These are phyloP conservation scores for Lasioglossum morio DNA, from an alignment of 2,888 invertebrate genomes.

Conservation along the genomic window DNA sequence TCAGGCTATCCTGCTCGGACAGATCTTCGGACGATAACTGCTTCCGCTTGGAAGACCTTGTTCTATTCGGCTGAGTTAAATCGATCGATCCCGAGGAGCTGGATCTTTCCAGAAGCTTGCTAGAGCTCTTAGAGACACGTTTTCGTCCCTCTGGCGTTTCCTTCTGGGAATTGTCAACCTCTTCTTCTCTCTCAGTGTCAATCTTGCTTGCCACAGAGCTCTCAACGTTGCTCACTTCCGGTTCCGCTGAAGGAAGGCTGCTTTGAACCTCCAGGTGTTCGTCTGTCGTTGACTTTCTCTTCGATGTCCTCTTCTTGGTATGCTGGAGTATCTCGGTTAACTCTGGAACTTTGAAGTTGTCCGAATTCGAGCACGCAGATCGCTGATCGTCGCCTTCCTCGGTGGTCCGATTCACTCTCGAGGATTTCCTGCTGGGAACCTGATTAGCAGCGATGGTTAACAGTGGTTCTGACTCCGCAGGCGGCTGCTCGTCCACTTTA, in stretches of 20 bases:
- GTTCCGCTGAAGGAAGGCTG: not conserved
- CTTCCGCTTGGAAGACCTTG: conserved; percentile 47
- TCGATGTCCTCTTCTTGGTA: conserved; percentile 70
- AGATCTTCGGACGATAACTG: conserved; percentile 59
- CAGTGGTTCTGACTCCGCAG: not conserved
- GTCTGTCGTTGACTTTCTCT: conserved; percentile 65
- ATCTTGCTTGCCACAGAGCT: conserved; percentile 4
- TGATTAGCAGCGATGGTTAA: not conserved
- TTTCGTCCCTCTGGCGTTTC: not conserved
- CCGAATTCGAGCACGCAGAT: conserved; percentile 30
- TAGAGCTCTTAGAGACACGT: not conserved
- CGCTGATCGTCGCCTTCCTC: conserved; percentile 26
- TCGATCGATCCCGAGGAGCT: conserved; percentile 52
- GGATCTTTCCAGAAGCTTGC: conserved; percentile 38
- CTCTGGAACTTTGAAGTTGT: conserved; percentile 77
- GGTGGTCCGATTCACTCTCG: not conserved
- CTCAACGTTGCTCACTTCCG: conserved; percentile 20
- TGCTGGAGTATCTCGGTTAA: conserved; percentile 65
- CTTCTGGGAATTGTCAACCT: not conserved
- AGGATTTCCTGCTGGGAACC: conserved; percentile 4
- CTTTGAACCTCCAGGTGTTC: conserved; percentile 58
- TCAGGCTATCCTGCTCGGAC: not conserved
- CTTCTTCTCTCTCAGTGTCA: conserved; percentile 5
- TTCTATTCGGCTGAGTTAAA: conserved; percentile 7
- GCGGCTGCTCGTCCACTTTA: not conserved